These are phyloP conservation scores for Propithecus deckenii DNA, from an alignment of 2,797 vertebrate genomes.

Conservation along the genomic window DNA sequence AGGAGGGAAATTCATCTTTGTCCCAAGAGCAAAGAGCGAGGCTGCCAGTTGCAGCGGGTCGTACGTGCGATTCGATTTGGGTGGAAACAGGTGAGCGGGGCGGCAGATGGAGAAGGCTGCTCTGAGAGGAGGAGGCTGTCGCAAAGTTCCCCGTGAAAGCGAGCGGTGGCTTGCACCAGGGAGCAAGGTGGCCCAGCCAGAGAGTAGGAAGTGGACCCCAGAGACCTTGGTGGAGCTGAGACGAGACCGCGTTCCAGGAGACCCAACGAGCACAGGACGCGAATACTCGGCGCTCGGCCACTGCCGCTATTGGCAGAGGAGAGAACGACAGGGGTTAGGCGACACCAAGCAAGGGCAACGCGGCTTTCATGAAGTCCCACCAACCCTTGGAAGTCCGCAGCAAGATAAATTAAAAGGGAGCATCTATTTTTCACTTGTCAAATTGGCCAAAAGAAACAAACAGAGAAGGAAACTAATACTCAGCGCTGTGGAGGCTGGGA, in stretches of 20 bases:
- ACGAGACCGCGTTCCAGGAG: fast-evolving
- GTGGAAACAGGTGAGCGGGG: fast-evolving
- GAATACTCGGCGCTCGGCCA: not conserved
- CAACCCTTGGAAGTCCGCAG: not conserved
- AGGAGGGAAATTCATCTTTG: not conserved
- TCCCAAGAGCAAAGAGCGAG: not conserved
- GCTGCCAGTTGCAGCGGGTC: fast-evolving
- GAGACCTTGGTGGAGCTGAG: not conserved
- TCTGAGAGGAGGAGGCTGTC: not conserved
- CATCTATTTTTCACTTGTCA: not conserved
- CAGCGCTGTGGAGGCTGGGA: not conserved
- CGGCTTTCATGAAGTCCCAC: fast-evolving
- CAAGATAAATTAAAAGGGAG: fast-evolving
- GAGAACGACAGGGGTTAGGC: fast-evolving
- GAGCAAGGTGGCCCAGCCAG: fast-evolving
- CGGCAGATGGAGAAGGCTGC: not conserved
- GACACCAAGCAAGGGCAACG: fast-evolving
- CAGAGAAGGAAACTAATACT: not conserved
- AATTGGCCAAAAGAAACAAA: not conserved
- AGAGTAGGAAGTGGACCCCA: not conserved
- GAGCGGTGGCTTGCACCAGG: not conserved
- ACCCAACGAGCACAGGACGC: fast-evolving
- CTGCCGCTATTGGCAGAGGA: not conserved
- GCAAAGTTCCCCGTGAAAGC: fast-evolving
- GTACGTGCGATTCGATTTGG: fast-evolving